Evolutionary conservation across 2,113 vertebrate genomes (phyloP).

Genomic region (Procapra przewalskii): DNA sequence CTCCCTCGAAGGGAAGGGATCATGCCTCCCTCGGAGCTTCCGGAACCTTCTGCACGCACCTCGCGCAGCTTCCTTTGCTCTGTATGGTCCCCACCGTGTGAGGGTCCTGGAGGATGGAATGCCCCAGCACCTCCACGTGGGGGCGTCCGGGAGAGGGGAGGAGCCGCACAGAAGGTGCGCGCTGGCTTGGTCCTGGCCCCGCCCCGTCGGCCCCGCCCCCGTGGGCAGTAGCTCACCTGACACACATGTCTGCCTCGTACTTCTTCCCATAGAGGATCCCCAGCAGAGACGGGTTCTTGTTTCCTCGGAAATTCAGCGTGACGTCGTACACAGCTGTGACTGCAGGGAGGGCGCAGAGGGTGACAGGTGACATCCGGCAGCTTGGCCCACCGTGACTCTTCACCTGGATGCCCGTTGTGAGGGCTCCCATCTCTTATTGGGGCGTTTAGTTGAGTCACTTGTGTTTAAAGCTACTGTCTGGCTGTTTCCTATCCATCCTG

Average conservation of each 20-base stretch:
- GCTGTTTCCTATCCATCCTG: not conserved
- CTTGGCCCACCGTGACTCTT: too few relatives aligned
- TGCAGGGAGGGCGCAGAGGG: slow-evolving; percentile 64
- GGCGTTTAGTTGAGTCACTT: not conserved
- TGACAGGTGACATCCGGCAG: not conserved
- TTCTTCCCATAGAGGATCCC: slow-evolving; percentile 96
- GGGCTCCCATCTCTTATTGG: not conserved
- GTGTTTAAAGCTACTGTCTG: not conserved
- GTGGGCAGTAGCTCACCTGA: slow-evolving; percentile 85
- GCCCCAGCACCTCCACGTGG: too few relatives aligned
- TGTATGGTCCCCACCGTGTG: fast-evolving
- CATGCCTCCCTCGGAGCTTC: not conserved
- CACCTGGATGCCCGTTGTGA: not conserved
- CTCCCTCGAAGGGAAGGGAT: not conserved
- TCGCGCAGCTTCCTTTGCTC: not conserved
- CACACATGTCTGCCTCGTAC: slow-evolving; percentile 95
- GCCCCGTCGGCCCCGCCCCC: not conserved
- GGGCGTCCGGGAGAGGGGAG: not conserved
- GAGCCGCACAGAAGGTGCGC: not conserved
- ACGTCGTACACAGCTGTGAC: slow-evolving; percentile 96
- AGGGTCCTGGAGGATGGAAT: too few relatives aligned
- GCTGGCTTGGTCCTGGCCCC: not conserved
- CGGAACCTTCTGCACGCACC: not conserved
- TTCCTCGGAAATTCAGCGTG: slow-evolving; percentile 96
- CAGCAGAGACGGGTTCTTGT: slow-evolving; percentile 94